Percentiles rank a stretch among this genome's conserved stretches.
phyloP scores from a whole-genome alignment of 2,113 vertebrate genomes.

The Lepisosteus oculatus region DNA sequence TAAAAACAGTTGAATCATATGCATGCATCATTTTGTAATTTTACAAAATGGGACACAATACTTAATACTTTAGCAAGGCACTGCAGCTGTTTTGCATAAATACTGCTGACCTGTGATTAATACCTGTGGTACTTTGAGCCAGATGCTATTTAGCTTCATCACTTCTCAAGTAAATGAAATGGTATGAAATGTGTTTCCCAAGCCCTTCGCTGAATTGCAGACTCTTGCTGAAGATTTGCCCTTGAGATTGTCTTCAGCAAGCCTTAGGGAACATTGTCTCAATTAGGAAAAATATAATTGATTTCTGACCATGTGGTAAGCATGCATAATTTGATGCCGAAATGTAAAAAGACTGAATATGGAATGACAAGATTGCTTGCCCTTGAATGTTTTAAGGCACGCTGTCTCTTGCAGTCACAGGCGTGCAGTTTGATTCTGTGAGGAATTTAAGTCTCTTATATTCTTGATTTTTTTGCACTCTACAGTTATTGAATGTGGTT shows the following conservation, averaged over 20 bases:
- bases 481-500: too few relatives aligned
- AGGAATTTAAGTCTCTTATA: not conserved
- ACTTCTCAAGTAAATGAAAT: not conserved
- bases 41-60: too few relatives aligned
- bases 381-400: not conserved
- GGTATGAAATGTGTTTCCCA: not conserved
- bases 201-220: not conserved
- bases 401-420: not conserved
- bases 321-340: not conserved
- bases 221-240: not conserved
- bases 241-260: not conserved
- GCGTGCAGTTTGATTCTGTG: not conserved
- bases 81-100: too few relatives aligned
- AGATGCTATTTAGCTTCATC: not conserved
- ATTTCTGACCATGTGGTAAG: not conserved
- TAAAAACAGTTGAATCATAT: too few relatives aligned
- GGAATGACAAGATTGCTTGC: not conserved
- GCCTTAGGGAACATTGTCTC: not conserved
- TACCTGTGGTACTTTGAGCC: too few relatives aligned
- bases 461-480: too few relatives aligned
- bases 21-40: too few relatives aligned
- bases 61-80: too few relatives aligned
- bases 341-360: not conserved
- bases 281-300: constrained; percentile 4
- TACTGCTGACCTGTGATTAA: too few relatives aligned